Percentiles rank a stretch among this genome's conserved stretches.
Conservation (phyloP, 2,888 invertebrate species). For the Colletes collaris region DNA sequence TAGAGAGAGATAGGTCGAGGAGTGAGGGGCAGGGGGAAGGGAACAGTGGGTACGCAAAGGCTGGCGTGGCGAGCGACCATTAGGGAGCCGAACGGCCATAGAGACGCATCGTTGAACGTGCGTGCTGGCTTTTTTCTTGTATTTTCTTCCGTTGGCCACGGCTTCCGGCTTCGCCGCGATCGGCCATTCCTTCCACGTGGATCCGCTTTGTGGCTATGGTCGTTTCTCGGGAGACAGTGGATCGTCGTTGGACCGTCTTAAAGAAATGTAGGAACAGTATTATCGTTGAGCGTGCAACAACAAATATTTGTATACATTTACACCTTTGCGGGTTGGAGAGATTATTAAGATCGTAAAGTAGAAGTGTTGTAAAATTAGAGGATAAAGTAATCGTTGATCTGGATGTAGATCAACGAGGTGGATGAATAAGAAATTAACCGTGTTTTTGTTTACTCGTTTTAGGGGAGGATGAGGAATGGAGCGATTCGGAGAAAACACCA, state of each 20-base stretch:
- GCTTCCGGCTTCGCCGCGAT: slow-evolving; percentile 33
- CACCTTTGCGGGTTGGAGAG: too few species aligned
- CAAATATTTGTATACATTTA: too few species aligned
- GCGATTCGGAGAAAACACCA: slow-evolving; percentile 81
- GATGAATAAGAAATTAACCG: too few species aligned
- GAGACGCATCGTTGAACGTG: slow-evolving; percentile 74
- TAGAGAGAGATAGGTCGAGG: slow-evolving; percentile 52
- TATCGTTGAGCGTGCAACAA: too few species aligned
- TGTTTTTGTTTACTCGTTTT: slow-evolving; percentile 46
- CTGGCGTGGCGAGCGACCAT: slow-evolving; percentile 74
- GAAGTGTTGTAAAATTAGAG: too few species aligned
- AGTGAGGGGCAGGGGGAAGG: slow-evolving; percentile 36
- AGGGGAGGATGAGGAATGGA: slow-evolving; percentile 83
- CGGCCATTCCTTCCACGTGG: slow-evolving; percentile 30
- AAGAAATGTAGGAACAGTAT: slow-evolving; percentile 67
- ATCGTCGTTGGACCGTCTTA: slow-evolving; percentile 52
- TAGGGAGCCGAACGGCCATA: slow-evolving; percentile 78
- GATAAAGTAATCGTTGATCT: neutral
- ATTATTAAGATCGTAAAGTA: too few species aligned
- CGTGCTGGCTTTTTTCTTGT: slow-evolving; percentile 40
- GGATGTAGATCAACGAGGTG: neutral
- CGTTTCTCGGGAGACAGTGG: slow-evolving; percentile 61
- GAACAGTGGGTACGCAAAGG: slow-evolving; percentile 56
- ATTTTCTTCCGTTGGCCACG: slow-evolving; percentile 25
- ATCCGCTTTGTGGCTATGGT: slow-evolving; percentile 56